These are phyloP conservation scores for Chesias legatella DNA, from an alignment of 2,888 invertebrate genomes.

Conservation along the genomic window DNA sequence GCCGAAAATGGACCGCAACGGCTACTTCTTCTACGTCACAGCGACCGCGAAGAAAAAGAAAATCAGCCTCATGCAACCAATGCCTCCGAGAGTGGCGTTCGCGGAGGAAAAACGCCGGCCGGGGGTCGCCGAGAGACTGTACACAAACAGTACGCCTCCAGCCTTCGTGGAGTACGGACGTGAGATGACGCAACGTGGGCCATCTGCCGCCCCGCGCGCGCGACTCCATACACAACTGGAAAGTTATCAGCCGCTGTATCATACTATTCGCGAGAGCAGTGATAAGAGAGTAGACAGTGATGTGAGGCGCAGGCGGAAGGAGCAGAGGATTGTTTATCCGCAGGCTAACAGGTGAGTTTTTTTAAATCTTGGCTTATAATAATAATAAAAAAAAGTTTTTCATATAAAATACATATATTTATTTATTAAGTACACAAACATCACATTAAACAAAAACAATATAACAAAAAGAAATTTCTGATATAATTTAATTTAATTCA, in stretches of 20 bases:
- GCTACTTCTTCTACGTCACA: slow-evolving; percentile 73
- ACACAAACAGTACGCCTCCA: slow-evolving; percentile 56
- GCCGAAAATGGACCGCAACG: slow-evolving; percentile 75
- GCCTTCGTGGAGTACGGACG: slow-evolving; percentile 55
- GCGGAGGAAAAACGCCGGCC: slow-evolving; percentile 65
- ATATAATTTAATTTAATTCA: too few relatives aligned
- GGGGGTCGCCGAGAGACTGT: slow-evolving; percentile 60
- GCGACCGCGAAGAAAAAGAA: slow-evolving; percentile 78
- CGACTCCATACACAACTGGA: slow-evolving; percentile 71
- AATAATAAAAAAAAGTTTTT: too few relatives aligned
- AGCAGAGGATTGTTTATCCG: slow-evolving; percentile 56
- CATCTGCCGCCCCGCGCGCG: slow-evolving; percentile 68
- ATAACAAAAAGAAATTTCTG: too few relatives aligned
- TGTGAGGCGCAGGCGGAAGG: slow-evolving; percentile 59
- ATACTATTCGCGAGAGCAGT: slow-evolving; percentile 73
- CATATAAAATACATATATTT: too few relatives aligned
- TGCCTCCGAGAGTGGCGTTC: slow-evolving; percentile 70
- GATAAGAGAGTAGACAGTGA: slow-evolving; percentile 74
- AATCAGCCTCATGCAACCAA: slow-evolving; percentile 74
- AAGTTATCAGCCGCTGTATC: slow-evolving; percentile 75
- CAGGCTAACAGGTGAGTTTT: slow-evolving; percentile 55
- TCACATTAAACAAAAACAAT: too few relatives aligned
- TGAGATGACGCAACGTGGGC: slow-evolving; percentile 61
- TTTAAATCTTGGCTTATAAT: too few relatives aligned
- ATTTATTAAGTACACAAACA: too few relatives aligned